Percentiles rank a stretch among this genome's conserved stretches.
Conservation (phyloP, 1,140 invertebrate species). For the Lordiphosa mommai region DNA sequence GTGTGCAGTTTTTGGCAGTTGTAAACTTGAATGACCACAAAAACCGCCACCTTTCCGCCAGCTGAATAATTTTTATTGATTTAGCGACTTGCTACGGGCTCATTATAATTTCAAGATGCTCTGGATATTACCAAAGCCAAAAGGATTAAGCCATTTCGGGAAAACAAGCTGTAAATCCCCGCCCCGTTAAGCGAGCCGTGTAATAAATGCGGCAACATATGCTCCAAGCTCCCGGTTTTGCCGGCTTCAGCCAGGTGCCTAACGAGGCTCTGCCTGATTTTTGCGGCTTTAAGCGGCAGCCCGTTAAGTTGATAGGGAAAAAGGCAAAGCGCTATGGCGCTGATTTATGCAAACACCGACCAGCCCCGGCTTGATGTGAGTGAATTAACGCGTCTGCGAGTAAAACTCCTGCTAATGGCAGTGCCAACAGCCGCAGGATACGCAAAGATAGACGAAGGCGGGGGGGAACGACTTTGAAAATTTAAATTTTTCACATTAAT, state of each 20-base stretch:
- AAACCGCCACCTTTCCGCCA: slow-evolving; percentile 5
- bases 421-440: slow-evolving; percentile 38
- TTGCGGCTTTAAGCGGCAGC: slow-evolving; percentile 57
- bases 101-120: slow-evolving; percentile 54
- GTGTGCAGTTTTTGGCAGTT: slow-evolving; percentile 10
- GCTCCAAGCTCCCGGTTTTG: slow-evolving; percentile 5
- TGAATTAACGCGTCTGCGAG: slow-evolving; percentile 63
- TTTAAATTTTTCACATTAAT: slow-evolving; percentile 56
- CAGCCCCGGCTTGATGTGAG: slow-evolving; percentile 47
- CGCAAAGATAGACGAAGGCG: not conserved
- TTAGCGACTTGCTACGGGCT: slow-evolving; percentile 1
- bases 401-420: slow-evolving; percentile 60
- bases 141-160: slow-evolving; percentile 55
- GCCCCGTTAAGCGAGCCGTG: slow-evolving; percentile 29
- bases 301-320: slow-evolving; percentile 34
- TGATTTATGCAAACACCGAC: slow-evolving; percentile 69
- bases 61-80: slow-evolving; percentile 24
- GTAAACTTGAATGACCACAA: slow-evolving; percentile 14
- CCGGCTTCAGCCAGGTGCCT: slow-evolving; percentile 37
- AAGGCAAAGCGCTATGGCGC: slow-evolving; percentile 16
- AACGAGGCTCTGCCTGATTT: slow-evolving; percentile 59
- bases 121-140: slow-evolving; percentile 46
- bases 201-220: slow-evolving; percentile 56
- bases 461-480: slow-evolving; percentile 44
- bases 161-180: slow-evolving; percentile 56